phyloP scores from a whole-genome alignment of 2,888 invertebrate genomes.

The Cantharis rustica region DNA sequence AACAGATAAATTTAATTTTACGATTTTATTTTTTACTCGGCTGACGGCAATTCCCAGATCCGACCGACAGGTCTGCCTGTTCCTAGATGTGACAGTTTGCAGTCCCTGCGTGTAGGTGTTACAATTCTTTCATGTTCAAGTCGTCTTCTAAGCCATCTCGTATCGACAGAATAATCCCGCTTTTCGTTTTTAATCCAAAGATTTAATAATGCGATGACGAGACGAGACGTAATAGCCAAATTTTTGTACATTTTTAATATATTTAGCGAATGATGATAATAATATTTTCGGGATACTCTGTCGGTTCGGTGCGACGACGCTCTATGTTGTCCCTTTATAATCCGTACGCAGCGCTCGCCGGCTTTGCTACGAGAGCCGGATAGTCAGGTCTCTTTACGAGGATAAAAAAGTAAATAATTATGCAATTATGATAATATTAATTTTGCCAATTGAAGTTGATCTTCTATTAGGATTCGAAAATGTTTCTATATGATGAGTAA shows the following conservation, averaged over 20 bases:
- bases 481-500: conserved; percentile 42
- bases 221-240: background rate
- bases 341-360: conserved; percentile 48
- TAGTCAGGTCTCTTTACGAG: conserved; percentile 38
- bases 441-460: conserved; percentile 50
- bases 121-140: conserved; percentile 48
- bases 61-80: conserved; percentile 29
- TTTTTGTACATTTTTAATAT: background rate
- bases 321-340: conserved; percentile 29
- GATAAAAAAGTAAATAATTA: conserved; percentile 39
- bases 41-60: conserved; percentile 23
- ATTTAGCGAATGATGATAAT: background rate
- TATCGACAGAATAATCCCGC: conserved; percentile 31
- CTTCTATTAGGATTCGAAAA: conserved; percentile 45
- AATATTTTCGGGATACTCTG: background rate
- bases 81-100: conserved; percentile 37
- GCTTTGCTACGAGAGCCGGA: conserved; percentile 42
- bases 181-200: background rate
- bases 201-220: background rate
- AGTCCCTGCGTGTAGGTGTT: conserved; percentile 45
- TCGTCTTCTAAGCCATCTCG: conserved; percentile 38
- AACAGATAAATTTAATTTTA: conserved; percentile 45
- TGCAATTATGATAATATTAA: conserved; percentile 40
- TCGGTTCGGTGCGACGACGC: conserved; percentile 1
- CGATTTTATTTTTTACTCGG: conserved; percentile 38